phyloP scores from a whole-genome alignment of 2,888 invertebrate species.

The Polydrusus pterygomalis region DNA sequence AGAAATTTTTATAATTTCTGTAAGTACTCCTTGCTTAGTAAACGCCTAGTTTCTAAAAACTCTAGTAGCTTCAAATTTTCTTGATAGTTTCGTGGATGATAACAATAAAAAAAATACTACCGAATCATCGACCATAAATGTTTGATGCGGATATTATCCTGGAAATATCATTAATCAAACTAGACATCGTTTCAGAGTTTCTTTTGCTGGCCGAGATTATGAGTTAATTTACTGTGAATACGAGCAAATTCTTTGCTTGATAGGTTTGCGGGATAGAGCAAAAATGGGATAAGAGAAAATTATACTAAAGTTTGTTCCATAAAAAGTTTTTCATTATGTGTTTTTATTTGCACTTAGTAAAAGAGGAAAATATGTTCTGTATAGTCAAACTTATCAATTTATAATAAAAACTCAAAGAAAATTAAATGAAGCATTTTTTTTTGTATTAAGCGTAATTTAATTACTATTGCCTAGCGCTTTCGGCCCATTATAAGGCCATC shows the following conservation, averaged over 20 bases:
- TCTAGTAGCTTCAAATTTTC: not conserved
- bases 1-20: too few species aligned
- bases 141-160: not conserved
- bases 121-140: not conserved
- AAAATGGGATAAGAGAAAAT: not conserved
- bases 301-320: too few species aligned
- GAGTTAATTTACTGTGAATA: slow-evolving; percentile 15
- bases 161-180: slow-evolving; percentile 8
- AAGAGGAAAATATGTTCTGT: too few species aligned
- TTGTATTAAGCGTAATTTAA: too few species aligned
- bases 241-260: not conserved
- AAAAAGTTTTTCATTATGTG: too few species aligned
- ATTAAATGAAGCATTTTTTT: too few species aligned
- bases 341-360: too few species aligned
- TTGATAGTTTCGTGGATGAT: not conserved
- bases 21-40: too few species aligned
- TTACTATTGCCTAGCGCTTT: too few species aligned
- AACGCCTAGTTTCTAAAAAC: not conserved
- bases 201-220: slow-evolving; percentile 13
- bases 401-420: too few species aligned
- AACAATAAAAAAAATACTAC: not conserved
- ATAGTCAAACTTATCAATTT: too few species aligned
- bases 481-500: too few species aligned
- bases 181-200: slow-evolving; percentile 1
- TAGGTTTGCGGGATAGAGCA: not conserved